Conservation (phyloP, 2,888 invertebrate species). For the Melinaea marsaeus region DNA sequence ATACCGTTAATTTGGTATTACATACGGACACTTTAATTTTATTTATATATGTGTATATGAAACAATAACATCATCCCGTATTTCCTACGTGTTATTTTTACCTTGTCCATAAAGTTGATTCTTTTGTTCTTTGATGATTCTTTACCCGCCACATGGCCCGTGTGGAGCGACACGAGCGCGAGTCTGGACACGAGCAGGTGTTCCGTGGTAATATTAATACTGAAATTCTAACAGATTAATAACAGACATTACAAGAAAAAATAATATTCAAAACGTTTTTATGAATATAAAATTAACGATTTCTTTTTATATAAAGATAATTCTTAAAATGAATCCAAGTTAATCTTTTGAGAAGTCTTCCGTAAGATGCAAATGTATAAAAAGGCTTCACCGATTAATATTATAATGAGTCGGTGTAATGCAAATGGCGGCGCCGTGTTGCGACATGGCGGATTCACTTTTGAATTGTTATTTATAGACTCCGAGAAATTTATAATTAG, state of each 20-base stretch:
- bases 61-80: conserved; percentile 41
- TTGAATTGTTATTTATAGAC: too few species aligned
- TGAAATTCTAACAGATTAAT: neutral
- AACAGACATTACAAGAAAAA: neutral
- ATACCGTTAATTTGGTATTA: too few species aligned
- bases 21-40: too few species aligned
- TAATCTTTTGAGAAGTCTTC: conserved; percentile 34
- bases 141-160: conserved; percentile 62
- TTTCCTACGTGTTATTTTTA: conserved; percentile 57
- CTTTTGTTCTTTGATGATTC: conserved; percentile 72
- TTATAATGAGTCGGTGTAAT: conserved; percentile 59
- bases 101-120: conserved; percentile 59
- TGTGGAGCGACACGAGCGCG: conserved; percentile 45
- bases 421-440: conserved; percentile 44
- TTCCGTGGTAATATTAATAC: neutral
- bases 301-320: conserved; percentile 8
- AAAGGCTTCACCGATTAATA: conserved; percentile 54
- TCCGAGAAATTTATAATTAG: too few species aligned
- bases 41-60: too few species aligned
- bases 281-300: neutral
- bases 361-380: conserved; percentile 36
- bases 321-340: conserved; percentile 25
- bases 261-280: neutral
- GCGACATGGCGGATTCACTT: conserved; percentile 31
- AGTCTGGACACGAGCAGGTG: neutral